Conservation (phyloP, 2,888 invertebrate genomes). For the Tenthredo notha region DNA sequence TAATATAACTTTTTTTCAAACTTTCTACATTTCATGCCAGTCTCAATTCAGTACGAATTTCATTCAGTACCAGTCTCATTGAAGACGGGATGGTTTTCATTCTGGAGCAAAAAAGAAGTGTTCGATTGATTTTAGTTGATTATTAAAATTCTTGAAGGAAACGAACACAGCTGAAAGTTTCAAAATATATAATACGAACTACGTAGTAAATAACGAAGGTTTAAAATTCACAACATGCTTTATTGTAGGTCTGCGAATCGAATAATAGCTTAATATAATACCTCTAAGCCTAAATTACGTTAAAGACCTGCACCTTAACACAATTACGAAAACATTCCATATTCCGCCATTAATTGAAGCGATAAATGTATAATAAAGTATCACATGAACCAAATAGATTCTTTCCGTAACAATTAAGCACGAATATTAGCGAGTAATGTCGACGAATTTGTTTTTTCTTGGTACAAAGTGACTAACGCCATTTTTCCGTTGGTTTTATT, state of each 20-base stretch:
- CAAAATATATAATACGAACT: background rate
- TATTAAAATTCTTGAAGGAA: background rate
- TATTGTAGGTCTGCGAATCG: constrained; percentile 69
- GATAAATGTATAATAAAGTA: constrained; percentile 36
- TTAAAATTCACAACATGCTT: constrained; percentile 71
- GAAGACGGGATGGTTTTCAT: background rate
- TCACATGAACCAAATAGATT: constrained; percentile 44
- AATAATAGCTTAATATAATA: constrained; percentile 69
- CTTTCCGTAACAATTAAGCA: constrained; percentile 34
- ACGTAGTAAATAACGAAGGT: constrained; percentile 23
- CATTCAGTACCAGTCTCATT: background rate
- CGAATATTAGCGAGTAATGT: constrained; percentile 32
- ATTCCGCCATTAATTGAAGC: constrained; percentile 16
- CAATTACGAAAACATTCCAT: constrained; percentile 55
- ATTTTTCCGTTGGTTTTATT: background rate
- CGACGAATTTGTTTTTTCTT: constrained; percentile 27
- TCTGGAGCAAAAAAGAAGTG: background rate
- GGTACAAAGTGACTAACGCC: background rate
- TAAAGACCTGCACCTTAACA: constrained; percentile 61
- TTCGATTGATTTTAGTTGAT: background rate
- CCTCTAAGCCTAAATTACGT: constrained; percentile 66
- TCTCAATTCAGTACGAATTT: background rate
- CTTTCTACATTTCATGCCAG: background rate
- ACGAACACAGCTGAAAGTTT: background rate
- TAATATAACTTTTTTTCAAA: background rate